phyloP scores from a whole-genome alignment of 2,113 vertebrate genomes.

The Pogona vitticeps region DNA sequence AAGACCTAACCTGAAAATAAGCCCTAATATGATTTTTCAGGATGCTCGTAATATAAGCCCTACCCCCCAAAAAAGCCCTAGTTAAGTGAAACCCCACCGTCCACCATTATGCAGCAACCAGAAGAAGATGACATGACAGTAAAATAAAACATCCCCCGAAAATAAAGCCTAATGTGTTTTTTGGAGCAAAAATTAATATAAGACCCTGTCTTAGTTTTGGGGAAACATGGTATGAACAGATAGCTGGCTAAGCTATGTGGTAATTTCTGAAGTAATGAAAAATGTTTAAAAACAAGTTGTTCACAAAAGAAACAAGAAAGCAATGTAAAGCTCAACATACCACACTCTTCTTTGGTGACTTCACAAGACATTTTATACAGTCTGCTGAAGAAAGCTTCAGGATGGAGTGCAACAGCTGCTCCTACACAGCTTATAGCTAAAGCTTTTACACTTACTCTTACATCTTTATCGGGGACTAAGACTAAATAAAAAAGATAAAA shows the following conservation, averaged over 20 bases:
- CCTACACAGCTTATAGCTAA: slow-evolving; percentile 94
- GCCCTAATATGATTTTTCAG: too few species aligned
- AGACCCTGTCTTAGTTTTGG: too few species aligned
- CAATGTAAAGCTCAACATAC: slow-evolving; percentile 66
- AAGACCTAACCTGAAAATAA: too few species aligned
- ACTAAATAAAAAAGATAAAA: slow-evolving; percentile 64
- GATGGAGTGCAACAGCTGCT: slow-evolving; percentile 88
- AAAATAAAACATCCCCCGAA: too few species aligned
- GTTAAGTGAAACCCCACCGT: too few species aligned
- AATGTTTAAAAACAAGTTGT: neutral
- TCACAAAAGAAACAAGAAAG: neutral
- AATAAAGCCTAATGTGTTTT: too few species aligned
- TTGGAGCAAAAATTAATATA: too few species aligned
- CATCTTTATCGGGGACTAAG: slow-evolving; percentile 91
- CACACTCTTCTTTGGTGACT: slow-evolving; percentile 73
- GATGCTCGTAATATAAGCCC: too few species aligned
- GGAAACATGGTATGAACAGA: too few species aligned
- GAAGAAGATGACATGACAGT: too few species aligned
- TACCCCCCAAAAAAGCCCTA: too few species aligned
- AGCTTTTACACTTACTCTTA: slow-evolving; percentile 96
- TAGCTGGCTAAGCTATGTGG: neutral
- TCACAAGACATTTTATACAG: slow-evolving; percentile 88
- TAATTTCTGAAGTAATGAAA: neutral
- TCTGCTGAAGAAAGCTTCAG: slow-evolving; percentile 92
- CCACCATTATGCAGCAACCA: too few species aligned